Base-by-base conservation (phyloP, 2,888 invertebrate genomes). In the Aleiodes leptofemur region DNA sequence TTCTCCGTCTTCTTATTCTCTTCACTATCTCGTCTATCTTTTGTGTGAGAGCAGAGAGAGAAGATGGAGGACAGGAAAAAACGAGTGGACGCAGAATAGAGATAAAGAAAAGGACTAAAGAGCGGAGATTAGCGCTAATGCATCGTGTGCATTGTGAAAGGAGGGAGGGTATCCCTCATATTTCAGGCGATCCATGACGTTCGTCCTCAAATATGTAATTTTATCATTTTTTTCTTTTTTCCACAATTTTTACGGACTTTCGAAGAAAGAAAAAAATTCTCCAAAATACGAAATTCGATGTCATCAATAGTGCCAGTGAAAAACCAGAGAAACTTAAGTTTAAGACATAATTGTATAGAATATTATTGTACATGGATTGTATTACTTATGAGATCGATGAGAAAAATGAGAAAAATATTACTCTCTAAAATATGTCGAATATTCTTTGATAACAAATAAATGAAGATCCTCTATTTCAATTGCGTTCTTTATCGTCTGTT, bases 81-180 rank as follows among this genome's bases (percentile, higher is more conserved):
- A 69, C 78, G 68, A 71, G 76, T 74, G 76, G 79, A 83, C 81
- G 82, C 31, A 38, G 51, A 78, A 85, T 83, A 84, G 86, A 88
- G 88, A 89, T 88, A 89, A 88, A 88, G 88, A 70, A 86, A 86
- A 88, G 88, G 86, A 88, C 88, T 88, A 88, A 89, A 89, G 88
- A 88, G 88, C 86, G 86, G 88, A 89, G 89, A 88, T 89, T 89
- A 89, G 88, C 88, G 88, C 88, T 89, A 89, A 89, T 89, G 89
- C 89, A 89, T 88, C 88, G 88, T 87, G 84, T 82, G 83, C 83
- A 83, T 82, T 82, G 69, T 72, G 68, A 71, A 76, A 82, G 82
- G 79, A 82, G 82, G 79, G 84, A 84, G 85, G 85, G 87, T 89
- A 88, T 89, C 88, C 88, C 88, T 88, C 88, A 88, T 89, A 88